Percentiles rank a stretch among this genome's conserved stretches.
phyloP scores from a whole-genome alignment of 1,140 invertebrate genomes.

The Rhopalosiphum maidis region DNA sequence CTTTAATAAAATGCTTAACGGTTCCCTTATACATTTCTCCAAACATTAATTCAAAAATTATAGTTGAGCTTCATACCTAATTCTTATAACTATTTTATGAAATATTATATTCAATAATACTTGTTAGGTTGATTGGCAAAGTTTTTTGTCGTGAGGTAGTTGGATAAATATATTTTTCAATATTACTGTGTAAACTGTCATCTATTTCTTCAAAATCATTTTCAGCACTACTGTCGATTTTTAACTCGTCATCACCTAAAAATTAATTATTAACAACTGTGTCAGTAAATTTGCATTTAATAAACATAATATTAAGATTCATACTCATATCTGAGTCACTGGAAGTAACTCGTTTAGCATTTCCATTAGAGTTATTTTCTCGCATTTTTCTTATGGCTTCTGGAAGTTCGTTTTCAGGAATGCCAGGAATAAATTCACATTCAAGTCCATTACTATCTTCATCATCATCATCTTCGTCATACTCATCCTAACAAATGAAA shows the following conservation, averaged over 20 bases:
- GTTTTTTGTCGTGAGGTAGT: neutral
- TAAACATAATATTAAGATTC: neutral
- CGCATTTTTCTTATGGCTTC: neutral
- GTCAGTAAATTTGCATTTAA: neutral
- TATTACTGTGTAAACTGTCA: neutral
- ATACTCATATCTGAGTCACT: conserved; percentile 48
- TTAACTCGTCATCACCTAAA: conserved; percentile 36
- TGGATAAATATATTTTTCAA: neutral
- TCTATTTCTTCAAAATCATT: conserved; percentile 25
- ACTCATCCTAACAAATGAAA: conserved; percentile 19
- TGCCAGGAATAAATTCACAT: conserved; percentile 19
- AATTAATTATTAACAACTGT: neutral
- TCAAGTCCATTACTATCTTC: neutral
- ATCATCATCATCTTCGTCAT: neutral
- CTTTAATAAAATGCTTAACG: too few relatives aligned
- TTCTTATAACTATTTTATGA: neutral
- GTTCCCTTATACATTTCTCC: too few relatives aligned
- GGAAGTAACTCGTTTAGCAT: neutral
- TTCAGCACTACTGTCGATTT: conserved; percentile 36
- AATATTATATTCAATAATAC: neutral
- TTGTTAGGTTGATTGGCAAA: neutral
- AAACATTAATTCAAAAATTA: too few relatives aligned
- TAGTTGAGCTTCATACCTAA: neutral
- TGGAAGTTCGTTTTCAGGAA: neutral
- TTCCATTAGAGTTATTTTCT: neutral